These are phyloP conservation scores for Drosophila saltans DNA, from an alignment of 1,140 invertebrate species.

Conservation along the genomic window DNA sequence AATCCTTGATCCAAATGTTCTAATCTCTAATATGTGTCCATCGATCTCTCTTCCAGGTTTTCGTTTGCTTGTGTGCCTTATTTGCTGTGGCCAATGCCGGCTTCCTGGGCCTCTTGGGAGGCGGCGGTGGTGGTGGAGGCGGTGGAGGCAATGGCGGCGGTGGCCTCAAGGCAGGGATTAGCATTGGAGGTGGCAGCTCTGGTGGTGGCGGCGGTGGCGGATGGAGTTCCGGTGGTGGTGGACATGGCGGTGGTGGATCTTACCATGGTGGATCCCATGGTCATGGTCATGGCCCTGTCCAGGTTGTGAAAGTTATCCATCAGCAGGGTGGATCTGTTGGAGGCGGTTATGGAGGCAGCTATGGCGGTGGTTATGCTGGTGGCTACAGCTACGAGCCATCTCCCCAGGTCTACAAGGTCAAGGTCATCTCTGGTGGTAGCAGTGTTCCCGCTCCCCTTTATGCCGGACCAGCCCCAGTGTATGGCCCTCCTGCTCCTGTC, in stretches of 20 bases:
- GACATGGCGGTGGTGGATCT: slow-evolving; percentile 26
- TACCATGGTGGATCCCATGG: slow-evolving; percentile 25
- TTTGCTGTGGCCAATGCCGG: slow-evolving; percentile 75
- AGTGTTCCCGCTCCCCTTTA: slow-evolving; percentile 28
- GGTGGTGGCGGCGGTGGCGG: slow-evolving; percentile 42
- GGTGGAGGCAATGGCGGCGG: slow-evolving; percentile 32
- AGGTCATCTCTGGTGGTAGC: slow-evolving; percentile 60
- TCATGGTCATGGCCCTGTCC: slow-evolving; percentile 38
- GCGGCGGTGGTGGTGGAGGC: slow-evolving; percentile 53
- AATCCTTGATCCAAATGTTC: slow-evolving; percentile 4
- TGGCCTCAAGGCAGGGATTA: slow-evolving; percentile 45
- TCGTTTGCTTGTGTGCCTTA: slow-evolving; percentile 72
- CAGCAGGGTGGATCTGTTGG: slow-evolving; percentile 44
- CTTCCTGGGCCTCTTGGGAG: slow-evolving; percentile 66
- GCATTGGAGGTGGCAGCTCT: slow-evolving; percentile 41
- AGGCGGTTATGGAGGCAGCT: slow-evolving; percentile 14
- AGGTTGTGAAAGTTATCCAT: slow-evolving; percentile 51
- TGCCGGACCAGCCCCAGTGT: slow-evolving; percentile 17
- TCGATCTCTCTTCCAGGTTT: slow-evolving; percentile 45
- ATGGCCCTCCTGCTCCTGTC: not conserved
- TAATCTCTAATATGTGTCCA: not conserved
- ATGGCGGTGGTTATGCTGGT: slow-evolving; percentile 42
- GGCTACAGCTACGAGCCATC: slow-evolving; percentile 55
- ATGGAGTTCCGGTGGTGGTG: slow-evolving; percentile 39
- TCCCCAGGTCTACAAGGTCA: slow-evolving; percentile 69